Evolutionary conservation across 2,888 invertebrate species (phyloP).

Genomic region (Dendrolimus pini): DNA sequence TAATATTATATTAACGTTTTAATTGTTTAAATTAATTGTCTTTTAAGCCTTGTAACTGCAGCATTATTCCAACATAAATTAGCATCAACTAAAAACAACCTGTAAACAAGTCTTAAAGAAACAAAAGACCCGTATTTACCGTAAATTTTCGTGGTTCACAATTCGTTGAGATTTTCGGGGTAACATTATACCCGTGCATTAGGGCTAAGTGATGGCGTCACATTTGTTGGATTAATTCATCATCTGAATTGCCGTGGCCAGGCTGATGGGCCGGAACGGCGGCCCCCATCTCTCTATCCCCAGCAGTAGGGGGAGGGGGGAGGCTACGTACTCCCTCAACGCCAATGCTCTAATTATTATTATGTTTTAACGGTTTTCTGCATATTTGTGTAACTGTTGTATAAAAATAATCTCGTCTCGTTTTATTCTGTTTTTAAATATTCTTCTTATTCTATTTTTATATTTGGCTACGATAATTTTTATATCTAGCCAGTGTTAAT

Average conservation of each 20-base stretch:
- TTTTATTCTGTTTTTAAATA: constrained; percentile 12
- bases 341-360: background rate
- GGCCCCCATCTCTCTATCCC: constrained; percentile 3
- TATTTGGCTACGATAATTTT: too few species aligned
- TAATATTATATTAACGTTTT: too few species aligned
- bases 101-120: background rate
- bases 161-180: constrained; percentile 54
- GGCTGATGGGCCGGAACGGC: constrained; percentile 73
- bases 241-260: constrained; percentile 77
- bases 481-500: too few species aligned
- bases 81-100: constrained; percentile 1
- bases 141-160: constrained; percentile 24
- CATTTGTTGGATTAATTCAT: constrained; percentile 77
- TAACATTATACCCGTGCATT: constrained; percentile 76
- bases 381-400: constrained; percentile 2
- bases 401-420: too few species aligned
- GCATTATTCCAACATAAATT: too few species aligned
- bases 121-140: background rate
- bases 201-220: constrained; percentile 77
- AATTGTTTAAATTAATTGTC: too few species aligned
- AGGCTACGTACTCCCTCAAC: background rate
- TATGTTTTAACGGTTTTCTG: background rate
- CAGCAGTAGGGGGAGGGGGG: background rate
- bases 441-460: too few species aligned
- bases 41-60: too few species aligned